These are phyloP conservation scores for Thaumatotibia leucotreta DNA, from an alignment of 1,140 invertebrate species.

Conservation along the genomic window DNA sequence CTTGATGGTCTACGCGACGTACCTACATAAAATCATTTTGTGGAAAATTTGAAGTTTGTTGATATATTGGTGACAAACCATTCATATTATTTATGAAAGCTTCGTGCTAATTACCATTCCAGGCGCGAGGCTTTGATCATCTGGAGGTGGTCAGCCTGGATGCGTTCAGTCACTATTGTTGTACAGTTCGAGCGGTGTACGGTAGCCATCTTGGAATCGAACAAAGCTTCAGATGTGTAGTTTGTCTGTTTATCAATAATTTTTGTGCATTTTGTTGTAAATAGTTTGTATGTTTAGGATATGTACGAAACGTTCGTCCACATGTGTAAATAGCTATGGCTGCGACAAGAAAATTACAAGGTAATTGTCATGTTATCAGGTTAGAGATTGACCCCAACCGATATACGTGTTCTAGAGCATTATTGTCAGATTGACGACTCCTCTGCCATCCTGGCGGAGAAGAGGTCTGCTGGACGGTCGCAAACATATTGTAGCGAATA, in stretches of 20 bases:
- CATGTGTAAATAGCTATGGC: constrained; percentile 96
- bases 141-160: constrained; percentile 63
- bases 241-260: constrained; percentile 78
- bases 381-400: constrained; percentile 73
- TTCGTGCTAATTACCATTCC: constrained; percentile 66
- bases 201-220: constrained; percentile 77
- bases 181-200: constrained; percentile 72
- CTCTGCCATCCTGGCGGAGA: constrained; percentile 22
- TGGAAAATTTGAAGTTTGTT: constrained; percentile 76
- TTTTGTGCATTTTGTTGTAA: constrained; percentile 77
- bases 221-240: constrained; percentile 77
- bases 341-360: constrained; percentile 98
- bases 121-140: constrained; percentile 63
- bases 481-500: constrained; percentile 2
- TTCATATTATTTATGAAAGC: constrained; percentile 74
- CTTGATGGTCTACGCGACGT: constrained; percentile 74
- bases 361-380: constrained; percentile 80
- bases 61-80: constrained; percentile 68
- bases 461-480: constrained; percentile 15
- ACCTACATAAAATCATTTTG: constrained; percentile 74
- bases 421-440: constrained; percentile 59
- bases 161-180: constrained; percentile 64
- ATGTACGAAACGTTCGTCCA: constrained; percentile 89
- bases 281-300: constrained; percentile 84
- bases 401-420: constrained; percentile 70